Conservation (phyloP, 2,888 invertebrate species). For the Melikaiella ostensackeni region DNA sequence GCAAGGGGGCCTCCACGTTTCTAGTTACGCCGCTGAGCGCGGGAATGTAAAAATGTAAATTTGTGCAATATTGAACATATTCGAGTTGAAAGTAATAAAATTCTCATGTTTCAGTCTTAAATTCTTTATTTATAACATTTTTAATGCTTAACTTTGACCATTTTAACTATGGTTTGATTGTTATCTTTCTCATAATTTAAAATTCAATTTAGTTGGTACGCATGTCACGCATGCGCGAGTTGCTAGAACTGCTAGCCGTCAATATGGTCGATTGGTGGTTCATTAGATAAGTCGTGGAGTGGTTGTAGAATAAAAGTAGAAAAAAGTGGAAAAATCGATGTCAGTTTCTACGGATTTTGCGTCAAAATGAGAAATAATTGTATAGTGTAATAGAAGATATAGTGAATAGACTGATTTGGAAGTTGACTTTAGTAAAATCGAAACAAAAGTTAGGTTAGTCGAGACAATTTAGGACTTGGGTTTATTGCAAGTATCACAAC, state of each 20-base stretch:
- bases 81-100: too few relatives aligned
- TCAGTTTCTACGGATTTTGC: background rate
- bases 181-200: background rate
- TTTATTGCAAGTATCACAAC: background rate
- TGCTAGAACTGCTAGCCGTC: slow-evolving; percentile 9
- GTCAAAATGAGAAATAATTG: slow-evolving; percentile 11
- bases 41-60: too few relatives aligned
- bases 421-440: slow-evolving; percentile 6
- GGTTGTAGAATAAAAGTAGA: background rate
- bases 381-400: background rate
- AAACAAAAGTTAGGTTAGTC: slow-evolving; percentile 18
- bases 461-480: slow-evolving; percentile 13
- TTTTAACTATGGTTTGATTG: too few relatives aligned
- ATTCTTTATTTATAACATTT: too few relatives aligned
- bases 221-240: slow-evolving; percentile 9
- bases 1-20: too few relatives aligned
- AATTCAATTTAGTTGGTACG: background rate
- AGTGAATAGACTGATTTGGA: background rate
- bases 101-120: too few relatives aligned
- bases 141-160: too few relatives aligned
- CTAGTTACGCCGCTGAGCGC: too few relatives aligned
- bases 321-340: slow-evolving; percentile 3
- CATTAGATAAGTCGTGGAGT: slow-evolving; percentile 15
- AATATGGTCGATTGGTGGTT: slow-evolving; percentile 7
- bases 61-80: too few relatives aligned